Evolutionary conservation across 2,888 invertebrate species (phyloP).

Genomic region (Drosophila cognata): DNA sequence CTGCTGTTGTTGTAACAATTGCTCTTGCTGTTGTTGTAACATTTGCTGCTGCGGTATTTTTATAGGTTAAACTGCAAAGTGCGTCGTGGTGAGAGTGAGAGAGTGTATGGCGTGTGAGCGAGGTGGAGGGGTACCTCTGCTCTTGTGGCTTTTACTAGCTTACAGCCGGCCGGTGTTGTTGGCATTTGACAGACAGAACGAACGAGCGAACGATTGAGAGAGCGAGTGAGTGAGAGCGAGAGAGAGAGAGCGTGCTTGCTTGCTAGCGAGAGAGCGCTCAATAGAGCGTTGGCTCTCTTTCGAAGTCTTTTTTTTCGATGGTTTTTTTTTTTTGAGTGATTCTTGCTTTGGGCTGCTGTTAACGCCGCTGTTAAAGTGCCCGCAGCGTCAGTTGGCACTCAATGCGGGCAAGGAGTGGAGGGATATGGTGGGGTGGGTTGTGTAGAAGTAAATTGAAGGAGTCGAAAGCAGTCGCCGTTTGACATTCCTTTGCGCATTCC

Average conservation of each 20-base stretch:
- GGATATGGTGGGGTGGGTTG: neutral
- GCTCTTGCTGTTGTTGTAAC: conserved; percentile 43
- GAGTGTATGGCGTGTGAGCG: conserved; percentile 1
- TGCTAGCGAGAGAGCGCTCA: conserved; percentile 33
- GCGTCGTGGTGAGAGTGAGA: conserved; percentile 40
- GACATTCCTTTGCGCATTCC: conserved; percentile 75
- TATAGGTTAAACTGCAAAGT: conserved; percentile 79
- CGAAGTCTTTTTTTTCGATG: neutral
- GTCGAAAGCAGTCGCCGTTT: conserved; percentile 22
- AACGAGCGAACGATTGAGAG: conserved; percentile 8
- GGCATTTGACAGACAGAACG: conserved; percentile 45
- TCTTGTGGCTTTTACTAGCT: conserved; percentile 67
- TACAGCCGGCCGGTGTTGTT: conserved; percentile 78
- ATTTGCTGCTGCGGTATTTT: conserved; percentile 69
- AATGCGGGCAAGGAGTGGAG: conserved; percentile 21
- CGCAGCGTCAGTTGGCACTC: conserved; percentile 46
- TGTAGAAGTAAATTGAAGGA: neutral
- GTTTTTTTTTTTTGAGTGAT: conserved; percentile 49
- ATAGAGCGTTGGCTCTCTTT: conserved; percentile 14
- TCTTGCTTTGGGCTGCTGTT: conserved; percentile 56
- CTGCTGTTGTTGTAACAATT: conserved; percentile 31
- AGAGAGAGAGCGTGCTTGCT: conserved; percentile 3
- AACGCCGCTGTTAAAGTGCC: conserved; percentile 39
- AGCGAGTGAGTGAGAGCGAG: conserved; percentile 3
- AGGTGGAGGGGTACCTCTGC: conserved; percentile 13